phyloP scores from a whole-genome alignment of 2,888 invertebrate species.

The Habroteleia sp. region DNA sequence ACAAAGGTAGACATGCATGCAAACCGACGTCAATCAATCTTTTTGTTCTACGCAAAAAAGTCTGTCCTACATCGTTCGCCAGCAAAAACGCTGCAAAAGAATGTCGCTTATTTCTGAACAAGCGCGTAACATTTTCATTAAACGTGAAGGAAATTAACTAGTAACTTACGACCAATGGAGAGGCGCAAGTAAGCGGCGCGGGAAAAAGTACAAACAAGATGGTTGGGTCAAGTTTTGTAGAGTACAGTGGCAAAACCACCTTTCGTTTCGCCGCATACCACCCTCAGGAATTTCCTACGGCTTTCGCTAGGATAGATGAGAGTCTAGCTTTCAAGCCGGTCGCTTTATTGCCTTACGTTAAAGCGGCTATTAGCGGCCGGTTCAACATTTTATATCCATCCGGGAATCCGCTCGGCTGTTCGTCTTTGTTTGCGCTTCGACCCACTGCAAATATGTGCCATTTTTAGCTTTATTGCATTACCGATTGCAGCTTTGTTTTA shows the following conservation, averaged over 20 bases:
- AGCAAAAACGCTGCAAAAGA: conserved; percentile 38
- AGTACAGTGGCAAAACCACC: conserved; percentile 57
- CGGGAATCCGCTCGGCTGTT: conserved; percentile 59
- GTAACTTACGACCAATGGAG: conserved; percentile 37
- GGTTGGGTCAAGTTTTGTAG: conserved; percentile 53
- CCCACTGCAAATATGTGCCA: conserved; percentile 67
- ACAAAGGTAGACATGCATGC: conserved; percentile 6
- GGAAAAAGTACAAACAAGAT: conserved; percentile 52
- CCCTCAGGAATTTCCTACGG: conserved; percentile 54
- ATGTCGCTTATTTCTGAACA: conserved; percentile 37
- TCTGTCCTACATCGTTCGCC: conserved; percentile 26
- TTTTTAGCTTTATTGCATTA: conserved; percentile 64
- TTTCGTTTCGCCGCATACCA: conserved; percentile 58
- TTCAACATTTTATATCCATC: conserved; percentile 66
- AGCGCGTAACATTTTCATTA: conserved; percentile 53
- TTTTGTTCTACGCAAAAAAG: conserved; percentile 27
- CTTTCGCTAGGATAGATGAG: conserved; percentile 67
- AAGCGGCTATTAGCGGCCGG: conserved; percentile 71
- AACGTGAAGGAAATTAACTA: conserved; percentile 47
- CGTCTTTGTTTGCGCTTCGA: conserved; percentile 70
- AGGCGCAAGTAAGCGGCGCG: conserved; percentile 6
- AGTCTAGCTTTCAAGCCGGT: conserved; percentile 47
- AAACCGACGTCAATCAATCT: conserved; percentile 13
- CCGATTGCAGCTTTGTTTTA: conserved; percentile 29
- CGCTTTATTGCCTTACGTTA: conserved; percentile 71